These are phyloP conservation scores for Rhaphigaster nebulosa DNA, from an alignment of 2,888 invertebrate genomes.

Conservation along the genomic window DNA sequence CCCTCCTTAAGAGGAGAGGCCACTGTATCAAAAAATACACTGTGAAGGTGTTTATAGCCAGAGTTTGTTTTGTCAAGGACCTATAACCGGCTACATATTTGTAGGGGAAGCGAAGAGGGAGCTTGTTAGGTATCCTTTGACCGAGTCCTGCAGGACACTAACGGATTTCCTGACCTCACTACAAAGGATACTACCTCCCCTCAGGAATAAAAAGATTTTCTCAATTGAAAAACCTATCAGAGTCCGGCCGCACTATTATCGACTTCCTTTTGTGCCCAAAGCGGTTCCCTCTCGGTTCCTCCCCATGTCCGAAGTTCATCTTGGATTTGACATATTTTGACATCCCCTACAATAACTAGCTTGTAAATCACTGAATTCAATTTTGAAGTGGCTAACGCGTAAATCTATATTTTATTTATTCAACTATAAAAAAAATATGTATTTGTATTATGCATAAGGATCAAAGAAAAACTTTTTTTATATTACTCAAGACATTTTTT, in stretches of 20 bases:
- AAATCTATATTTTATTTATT: neutral
- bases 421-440: neutral
- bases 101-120: slow-evolving; percentile 16
- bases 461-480: too few species aligned
- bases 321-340: slow-evolving; percentile 28
- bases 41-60: neutral
- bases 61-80: slow-evolving; percentile 39
- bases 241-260: slow-evolving; percentile 29
- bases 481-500: too few species aligned
- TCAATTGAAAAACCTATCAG: slow-evolving; percentile 53
- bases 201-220: slow-evolving; percentile 45
- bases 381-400: neutral
- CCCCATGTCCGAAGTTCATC: neutral
- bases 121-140: slow-evolving; percentile 47
- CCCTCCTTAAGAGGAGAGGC: neutral
- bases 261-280: slow-evolving; percentile 56
- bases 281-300: slow-evolving; percentile 27
- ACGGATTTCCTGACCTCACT: slow-evolving; percentile 42
- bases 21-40: neutral
- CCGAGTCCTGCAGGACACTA: slow-evolving; percentile 45
- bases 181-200: slow-evolving; percentile 41
- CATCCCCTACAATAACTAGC: neutral
- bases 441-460: neutral
- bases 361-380: neutral
- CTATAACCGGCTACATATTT: slow-evolving; percentile 41